phyloP scores from a whole-genome alignment of 2,888 invertebrate species.

The Carcina quercana region DNA sequence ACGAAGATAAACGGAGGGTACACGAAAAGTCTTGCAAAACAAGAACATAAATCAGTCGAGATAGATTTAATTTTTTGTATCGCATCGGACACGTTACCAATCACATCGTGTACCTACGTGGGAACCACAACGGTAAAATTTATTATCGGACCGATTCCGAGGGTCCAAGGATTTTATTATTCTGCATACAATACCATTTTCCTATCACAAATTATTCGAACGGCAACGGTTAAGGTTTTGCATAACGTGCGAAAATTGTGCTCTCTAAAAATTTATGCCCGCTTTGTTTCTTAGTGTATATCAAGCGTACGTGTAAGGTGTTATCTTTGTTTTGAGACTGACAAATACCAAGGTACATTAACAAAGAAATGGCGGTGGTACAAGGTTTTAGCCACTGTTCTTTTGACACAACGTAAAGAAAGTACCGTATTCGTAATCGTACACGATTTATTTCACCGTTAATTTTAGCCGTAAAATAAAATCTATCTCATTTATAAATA shows the following conservation, averaged over 20 bases:
- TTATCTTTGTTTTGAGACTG: too few species aligned
- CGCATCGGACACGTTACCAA: slow-evolving; percentile 11
- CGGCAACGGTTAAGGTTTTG: slow-evolving; percentile 56
- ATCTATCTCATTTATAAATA: too few species aligned
- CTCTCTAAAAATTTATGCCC: slow-evolving; percentile 44
- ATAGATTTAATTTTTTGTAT: slow-evolving; percentile 12
- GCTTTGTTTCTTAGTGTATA: slow-evolving; percentile 22
- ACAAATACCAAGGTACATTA: too few species aligned
- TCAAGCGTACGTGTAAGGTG: slow-evolving; percentile 11
- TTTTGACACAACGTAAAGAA: too few species aligned
- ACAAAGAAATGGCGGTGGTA: too few species aligned
- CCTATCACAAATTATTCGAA: slow-evolving; percentile 66
- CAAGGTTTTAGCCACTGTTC: too few species aligned
- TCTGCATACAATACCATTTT: slow-evolving; percentile 69
- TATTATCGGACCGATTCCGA: slow-evolving; percentile 53
- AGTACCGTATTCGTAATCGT: too few species aligned
- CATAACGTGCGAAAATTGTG: slow-evolving; percentile 59
- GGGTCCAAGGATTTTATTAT: slow-evolving; percentile 67
- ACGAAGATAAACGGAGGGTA: too few species aligned
- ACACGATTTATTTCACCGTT: too few species aligned
- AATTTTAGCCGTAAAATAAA: too few species aligned
- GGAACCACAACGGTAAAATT: slow-evolving; percentile 48
- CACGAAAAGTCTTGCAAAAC: too few species aligned
- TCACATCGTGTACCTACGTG: slow-evolving; percentile 25
- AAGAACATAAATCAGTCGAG: background rate